Evolutionary conservation across 2,113 vertebrate genomes (phyloP).

Genomic region (Athene cunicularia): DNA sequence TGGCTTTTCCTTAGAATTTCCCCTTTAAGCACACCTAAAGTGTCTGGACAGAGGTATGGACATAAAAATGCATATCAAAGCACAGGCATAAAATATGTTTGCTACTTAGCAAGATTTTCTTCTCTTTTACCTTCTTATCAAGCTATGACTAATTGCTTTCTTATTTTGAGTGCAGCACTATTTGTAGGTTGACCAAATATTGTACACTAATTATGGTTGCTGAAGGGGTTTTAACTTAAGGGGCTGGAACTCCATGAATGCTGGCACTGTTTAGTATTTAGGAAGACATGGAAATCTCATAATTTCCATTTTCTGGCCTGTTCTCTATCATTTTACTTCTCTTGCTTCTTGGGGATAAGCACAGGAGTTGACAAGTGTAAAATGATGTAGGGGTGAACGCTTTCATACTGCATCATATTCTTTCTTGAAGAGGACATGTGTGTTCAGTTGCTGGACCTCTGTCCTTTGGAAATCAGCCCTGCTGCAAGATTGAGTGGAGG

Average conservation of each 20-base stretch:
- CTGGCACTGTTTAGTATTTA: neutral
- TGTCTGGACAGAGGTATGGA: neutral
- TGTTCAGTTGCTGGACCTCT: neutral
- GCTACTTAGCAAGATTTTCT: constrained; percentile 35
- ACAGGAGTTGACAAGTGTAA: neutral
- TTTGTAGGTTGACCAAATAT: constrained; percentile 18
- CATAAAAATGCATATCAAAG: constrained; percentile 55
- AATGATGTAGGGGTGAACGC: neutral
- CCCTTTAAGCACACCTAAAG: constrained; percentile 65
- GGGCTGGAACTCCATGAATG: neutral
- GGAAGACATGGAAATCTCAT: neutral
- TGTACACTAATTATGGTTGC: neutral
- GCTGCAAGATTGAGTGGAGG: neutral
- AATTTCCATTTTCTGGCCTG: neutral
- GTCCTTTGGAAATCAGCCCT: neutral
- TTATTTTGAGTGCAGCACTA: neutral
- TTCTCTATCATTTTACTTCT: neutral
- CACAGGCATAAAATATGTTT: constrained; percentile 51
- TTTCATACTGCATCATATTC: neutral
- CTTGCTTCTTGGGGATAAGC: neutral
- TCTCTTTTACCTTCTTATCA: constrained; percentile 1
- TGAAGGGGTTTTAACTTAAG: neutral
- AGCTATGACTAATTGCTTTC: constrained; percentile 45
- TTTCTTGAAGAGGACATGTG: neutral
- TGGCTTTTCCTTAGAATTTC: constrained; percentile 60